These are phyloP conservation scores for Diuraphis noxia DNA, from an alignment of 1,140 invertebrate genomes.

Conservation along the genomic window DNA sequence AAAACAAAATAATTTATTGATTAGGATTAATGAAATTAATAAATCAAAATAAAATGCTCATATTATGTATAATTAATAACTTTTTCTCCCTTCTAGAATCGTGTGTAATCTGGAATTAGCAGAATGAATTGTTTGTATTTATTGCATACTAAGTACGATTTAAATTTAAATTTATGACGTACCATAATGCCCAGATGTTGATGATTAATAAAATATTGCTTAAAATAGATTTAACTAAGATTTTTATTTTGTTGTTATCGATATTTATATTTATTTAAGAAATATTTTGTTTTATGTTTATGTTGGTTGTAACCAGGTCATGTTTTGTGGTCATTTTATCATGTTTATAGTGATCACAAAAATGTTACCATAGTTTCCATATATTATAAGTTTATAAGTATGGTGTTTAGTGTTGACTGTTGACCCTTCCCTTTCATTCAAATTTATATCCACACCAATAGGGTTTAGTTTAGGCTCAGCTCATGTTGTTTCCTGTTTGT, in stretches of 20 bases:
- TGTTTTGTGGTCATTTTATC: constrained; percentile 48
- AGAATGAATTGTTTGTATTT: not conserved
- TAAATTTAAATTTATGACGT: not conserved
- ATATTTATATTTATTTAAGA: not conserved
- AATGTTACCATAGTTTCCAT: constrained; percentile 50
- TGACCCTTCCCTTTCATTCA: not conserved
- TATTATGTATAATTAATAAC: not conserved
- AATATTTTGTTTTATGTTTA: not conserved
- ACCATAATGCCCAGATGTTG: not conserved
- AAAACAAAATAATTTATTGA: not conserved
- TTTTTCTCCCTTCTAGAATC: not conserved
- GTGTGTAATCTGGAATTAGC: not conserved
- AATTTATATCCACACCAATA: not conserved
- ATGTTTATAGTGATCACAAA: constrained; percentile 33
- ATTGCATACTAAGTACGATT: not conserved
- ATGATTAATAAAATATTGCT: not conserved
- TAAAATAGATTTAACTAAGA: not conserved
- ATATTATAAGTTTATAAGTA: not conserved
- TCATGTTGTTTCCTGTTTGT: constrained; percentile 28
- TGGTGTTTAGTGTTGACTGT: constrained; percentile 14
- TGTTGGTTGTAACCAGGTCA: constrained; percentile 28
- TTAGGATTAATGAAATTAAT: not conserved
- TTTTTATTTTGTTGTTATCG: not conserved
- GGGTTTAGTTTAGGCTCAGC: not conserved
- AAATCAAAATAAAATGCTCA: not conserved